Evolutionary conservation across 1,140 invertebrate species (phyloP), one percentile per base, ranked within the genome.

Genomic region (Drosophila bocki): DNA sequence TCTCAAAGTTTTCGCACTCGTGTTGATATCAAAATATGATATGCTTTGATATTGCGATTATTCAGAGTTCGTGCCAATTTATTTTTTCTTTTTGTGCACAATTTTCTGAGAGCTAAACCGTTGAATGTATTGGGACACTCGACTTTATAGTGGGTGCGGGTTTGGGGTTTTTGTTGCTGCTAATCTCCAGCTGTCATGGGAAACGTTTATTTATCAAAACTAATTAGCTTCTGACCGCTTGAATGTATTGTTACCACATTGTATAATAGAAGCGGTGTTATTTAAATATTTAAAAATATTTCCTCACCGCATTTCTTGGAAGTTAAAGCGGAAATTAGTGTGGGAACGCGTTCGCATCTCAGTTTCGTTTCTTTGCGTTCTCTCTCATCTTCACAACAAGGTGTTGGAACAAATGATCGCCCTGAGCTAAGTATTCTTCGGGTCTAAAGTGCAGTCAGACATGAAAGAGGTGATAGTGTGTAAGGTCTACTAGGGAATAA

Each of bases 281-380:
- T 88, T 88, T 84, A 75, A 81, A 87, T 81, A 87, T 90, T 78
- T 78, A 58, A 81, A 78, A 56, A 42, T 59, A 69, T 78, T 58
- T 74, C 50, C 61, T 56, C 68, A 68, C 50, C 29, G 35, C 65
- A 68, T 78, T 78, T 84, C 84, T 72, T 41, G 68, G 80, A 71
- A 80, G 51, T 41, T 33, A 50, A 76, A 68, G 51, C 83, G 82
- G 79, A 86, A 86, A 86, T 79, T 75, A 78, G 65, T 81, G 84
- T 88, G 84, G 77, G 84, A 88, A 90, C 77, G 68, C 45, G 53
- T 62, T 57, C 50, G 54, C 45, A 58, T 63, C 80, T 57, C 53
- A 61, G 56, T 62, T 72, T 61, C 44, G 48, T 80, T 63, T 63
- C 44, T 19, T 47, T 59, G 29, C 19, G n/a, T 42, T 56, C 51